A percentile compares a stretch with the other conserved stretches of the same genome.
Conservation (phyloP, 2,888 invertebrate species). For the Melanostoma scalare region DNA sequence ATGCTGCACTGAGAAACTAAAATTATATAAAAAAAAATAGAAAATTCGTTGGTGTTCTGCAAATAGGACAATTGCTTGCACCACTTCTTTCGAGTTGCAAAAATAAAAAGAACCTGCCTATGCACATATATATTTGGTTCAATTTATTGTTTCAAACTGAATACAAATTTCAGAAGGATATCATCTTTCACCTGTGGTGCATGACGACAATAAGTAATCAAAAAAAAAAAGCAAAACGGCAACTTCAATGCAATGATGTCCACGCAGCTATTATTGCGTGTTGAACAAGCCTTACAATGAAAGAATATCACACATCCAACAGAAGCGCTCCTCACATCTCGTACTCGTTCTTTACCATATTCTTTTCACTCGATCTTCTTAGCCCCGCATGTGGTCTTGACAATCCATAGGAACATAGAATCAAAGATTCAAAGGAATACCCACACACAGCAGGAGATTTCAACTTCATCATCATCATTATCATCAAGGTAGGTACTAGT, state of each 20-base stretch:
- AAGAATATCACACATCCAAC: slow-evolving; percentile 70
- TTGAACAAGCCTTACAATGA: slow-evolving; percentile 66
- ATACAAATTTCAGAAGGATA: slow-evolving; percentile 49
- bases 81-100: no score
- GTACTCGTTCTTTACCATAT: slow-evolving; percentile 1
- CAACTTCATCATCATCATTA: slow-evolving; percentile 70
- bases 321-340: slow-evolving; percentile 63
- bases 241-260: slow-evolving; percentile 61
- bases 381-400: slow-evolving; percentile 51
- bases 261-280: slow-evolving; percentile 62
- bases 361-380: slow-evolving; percentile 16
- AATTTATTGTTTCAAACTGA: slow-evolving; percentile 58
- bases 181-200: slow-evolving; percentile 52
- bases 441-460: slow-evolving; percentile 62
- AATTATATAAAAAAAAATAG: no score
- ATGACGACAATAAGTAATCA: slow-evolving; percentile 22
- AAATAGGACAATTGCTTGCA: no score
- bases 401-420: slow-evolving; percentile 20
- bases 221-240: slow-evolving; percentile 6
- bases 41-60: no score
- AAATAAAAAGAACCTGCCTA: no score
- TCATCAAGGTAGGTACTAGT: slow-evolving; percentile 35
- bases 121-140: slow-evolving; percentile 1
- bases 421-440: slow-evolving; percentile 48
- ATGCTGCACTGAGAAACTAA: no score